Base-by-base conservation (phyloP, 2,888 invertebrate genomes). In the Athetis lepigone region DNA sequence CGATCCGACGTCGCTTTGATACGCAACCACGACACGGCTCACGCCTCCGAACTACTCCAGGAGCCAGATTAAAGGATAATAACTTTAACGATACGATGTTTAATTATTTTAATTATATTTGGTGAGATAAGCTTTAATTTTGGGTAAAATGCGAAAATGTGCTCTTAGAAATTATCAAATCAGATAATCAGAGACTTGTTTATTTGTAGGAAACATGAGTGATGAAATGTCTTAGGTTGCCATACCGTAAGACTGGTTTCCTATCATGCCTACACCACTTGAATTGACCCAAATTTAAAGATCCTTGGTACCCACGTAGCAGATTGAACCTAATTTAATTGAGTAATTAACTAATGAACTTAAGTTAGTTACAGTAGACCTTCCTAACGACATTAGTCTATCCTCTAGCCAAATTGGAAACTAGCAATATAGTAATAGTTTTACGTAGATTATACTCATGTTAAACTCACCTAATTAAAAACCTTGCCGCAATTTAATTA, bases 1-100 rank as follows among this genome's bases (percentile, higher is more conserved):
- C 92, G 82, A 89, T 85, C 84, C 87, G 83, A 71, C 83, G 86
- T 85, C 84, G 85, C 91, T 91, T 91, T 91, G 88, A 88, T 77
- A 82, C 81, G 83, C 74, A 54, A 75, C 75, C 69, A 70, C 79
- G 71, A 57, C 65, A 70, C 65, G 65, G 58, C 60, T 68, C 64
- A 52, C 73, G 74, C 66, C 69, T 65, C 55, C 65, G 49, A 47
- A 37, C 27, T 52, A 42, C 60, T 64, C 60, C 39, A 40, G 50
- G 68, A 67, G 62, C 52, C n/a, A 65, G 58, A 61, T 79, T 71
- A 69, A 71, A 68, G 43, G 72, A 72, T 78, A 55, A 78, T 65
- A 54, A 77, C 23, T 74, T 67, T 54, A 58, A 66, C 49, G 47
- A 64, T 59, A 65, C 59, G 50, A 47, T 61, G 69, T 62, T 75